A percentile compares a stretch with the other conserved stretches of the same genome.
These are phyloP conservation scores for Lichenostomus cassidix DNA, from an alignment of 2,113 vertebrate species.

Conservation along the genomic window DNA sequence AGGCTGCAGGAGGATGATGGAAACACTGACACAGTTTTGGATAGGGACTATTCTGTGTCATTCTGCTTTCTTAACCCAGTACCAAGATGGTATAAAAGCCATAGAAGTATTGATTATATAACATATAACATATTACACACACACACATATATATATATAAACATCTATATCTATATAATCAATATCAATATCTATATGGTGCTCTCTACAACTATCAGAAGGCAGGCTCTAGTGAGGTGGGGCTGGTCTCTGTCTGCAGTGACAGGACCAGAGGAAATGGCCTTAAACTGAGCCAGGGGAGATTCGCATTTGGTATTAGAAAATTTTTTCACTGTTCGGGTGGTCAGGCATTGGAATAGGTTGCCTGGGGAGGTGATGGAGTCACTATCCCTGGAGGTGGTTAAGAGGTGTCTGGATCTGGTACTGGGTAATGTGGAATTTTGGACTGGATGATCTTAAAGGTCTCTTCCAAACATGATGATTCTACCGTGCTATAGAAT, in stretches of 20 bases:
- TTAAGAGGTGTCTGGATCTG: not conserved
- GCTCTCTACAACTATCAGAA: not conserved
- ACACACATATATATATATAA: too few species aligned
- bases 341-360: not conserved
- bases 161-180: too few species aligned
- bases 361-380: not conserved
- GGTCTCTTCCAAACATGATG: not conserved
- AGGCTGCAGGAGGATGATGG: not conserved
- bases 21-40: not conserved
- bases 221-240: not conserved
- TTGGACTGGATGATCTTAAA: not conserved
- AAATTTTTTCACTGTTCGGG: not conserved
- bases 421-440: not conserved
- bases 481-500: fast-evolving
- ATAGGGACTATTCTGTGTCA: too few species aligned
- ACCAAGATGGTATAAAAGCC: not conserved
- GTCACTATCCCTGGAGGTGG: too few species aligned
- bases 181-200: not conserved
- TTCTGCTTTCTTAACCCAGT: not conserved
- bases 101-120: not conserved
- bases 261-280: not conserved
- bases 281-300: not conserved
- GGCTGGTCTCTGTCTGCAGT: not conserved
- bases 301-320: not conserved
- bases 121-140: not conserved